Evolutionary conservation across 2,113 vertebrate genomes (phyloP).

Genomic region (Barnardius zonarius): DNA sequence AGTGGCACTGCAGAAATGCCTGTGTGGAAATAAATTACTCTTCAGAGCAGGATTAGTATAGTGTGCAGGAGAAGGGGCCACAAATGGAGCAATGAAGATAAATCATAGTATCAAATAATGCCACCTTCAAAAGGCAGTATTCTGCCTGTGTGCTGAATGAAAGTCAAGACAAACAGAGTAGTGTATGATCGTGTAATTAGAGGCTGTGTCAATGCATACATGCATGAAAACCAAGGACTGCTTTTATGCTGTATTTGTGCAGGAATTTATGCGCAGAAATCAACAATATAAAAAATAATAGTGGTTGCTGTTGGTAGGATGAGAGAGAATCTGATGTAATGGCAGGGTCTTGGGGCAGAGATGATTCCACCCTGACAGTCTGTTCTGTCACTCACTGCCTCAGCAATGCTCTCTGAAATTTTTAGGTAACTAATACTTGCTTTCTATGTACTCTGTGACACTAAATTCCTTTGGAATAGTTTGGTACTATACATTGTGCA

Average conservation of each 20-base stretch:
- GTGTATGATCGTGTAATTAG: fast-evolving
- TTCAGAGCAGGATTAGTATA: neutral
- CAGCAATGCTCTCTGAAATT: neutral
- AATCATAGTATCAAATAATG: neutral
- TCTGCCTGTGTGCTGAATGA: neutral
- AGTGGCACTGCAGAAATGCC: neutral
- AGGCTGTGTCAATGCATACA: neutral
- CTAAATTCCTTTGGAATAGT: neutral
- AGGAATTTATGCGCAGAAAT: neutral
- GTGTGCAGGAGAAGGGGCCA: neutral
- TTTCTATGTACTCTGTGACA: neutral
- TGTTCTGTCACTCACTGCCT: neutral
- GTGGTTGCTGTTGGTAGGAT: neutral
- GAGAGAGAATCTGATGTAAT: neutral
- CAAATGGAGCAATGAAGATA: neutral
- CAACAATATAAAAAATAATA: neutral
- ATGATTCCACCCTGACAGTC: fast-evolving
- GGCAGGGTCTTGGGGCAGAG: neutral
- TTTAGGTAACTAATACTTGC: neutral
- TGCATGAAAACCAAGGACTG: neutral
- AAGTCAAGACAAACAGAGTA: neutral
- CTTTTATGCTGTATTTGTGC: neutral
- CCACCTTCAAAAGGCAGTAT: neutral
- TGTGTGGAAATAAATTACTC: neutral
- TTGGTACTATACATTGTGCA: neutral